Evolutionary conservation across 2,888 invertebrate species (phyloP).

Genomic region (Aphodius granarius): DNA sequence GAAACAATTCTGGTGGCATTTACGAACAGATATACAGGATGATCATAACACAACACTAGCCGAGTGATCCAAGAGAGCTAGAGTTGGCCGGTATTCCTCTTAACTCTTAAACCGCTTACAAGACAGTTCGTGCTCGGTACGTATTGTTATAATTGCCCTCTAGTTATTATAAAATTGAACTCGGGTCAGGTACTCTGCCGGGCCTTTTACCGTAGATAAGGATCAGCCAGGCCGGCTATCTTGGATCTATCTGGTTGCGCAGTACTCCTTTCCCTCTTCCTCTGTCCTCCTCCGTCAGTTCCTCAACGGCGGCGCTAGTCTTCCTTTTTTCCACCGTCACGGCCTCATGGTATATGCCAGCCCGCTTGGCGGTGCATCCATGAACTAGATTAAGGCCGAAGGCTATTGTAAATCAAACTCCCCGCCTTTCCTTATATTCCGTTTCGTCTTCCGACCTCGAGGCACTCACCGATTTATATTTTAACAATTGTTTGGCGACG

Average conservation of each 20-base stretch:
- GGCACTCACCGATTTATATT: not conserved
- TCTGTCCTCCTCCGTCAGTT: constrained; percentile 8
- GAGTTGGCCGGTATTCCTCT: not conserved
- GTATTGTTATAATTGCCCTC: constrained; percentile 48
- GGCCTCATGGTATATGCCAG: constrained; percentile 27
- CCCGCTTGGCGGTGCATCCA: constrained; percentile 3
- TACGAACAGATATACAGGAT: not conserved
- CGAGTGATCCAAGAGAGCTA: not conserved
- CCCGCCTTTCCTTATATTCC: not conserved
- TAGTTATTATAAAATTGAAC: constrained; percentile 51
- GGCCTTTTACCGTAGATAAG: constrained; percentile 23
- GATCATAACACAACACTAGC: too few relatives aligned
- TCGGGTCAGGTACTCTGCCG: constrained; percentile 41
- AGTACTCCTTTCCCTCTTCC: not conserved
- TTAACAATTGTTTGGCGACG: not conserved
- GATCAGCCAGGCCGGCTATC: constrained; percentile 17
- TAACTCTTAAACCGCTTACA: not conserved
- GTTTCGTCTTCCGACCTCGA: not conserved
- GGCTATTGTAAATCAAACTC: constrained; percentile 5
- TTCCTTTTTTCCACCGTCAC: constrained; percentile 26
- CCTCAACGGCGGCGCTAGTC: not conserved
- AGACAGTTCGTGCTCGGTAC: constrained; percentile 47
- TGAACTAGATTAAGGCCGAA: not conserved
- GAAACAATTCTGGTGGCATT: not conserved
- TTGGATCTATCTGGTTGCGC: constrained; percentile 18